Conservation (phyloP, 2,797 vertebrate genomes). For the Fratercula arctica region DNA sequence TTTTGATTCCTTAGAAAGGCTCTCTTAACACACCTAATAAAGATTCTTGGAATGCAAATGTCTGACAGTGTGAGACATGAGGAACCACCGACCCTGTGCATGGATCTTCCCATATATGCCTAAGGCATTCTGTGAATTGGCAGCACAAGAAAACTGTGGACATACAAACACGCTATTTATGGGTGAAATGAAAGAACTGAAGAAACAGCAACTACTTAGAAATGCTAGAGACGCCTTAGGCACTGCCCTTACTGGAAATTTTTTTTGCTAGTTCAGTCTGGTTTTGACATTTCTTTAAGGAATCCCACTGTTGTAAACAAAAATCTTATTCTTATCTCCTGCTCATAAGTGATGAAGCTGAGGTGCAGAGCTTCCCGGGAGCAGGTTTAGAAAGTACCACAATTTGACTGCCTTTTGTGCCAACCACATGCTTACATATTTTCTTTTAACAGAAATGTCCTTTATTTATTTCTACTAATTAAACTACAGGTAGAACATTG, state of each 20-base stretch:
- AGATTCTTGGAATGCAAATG: neutral
- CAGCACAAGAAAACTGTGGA: neutral
- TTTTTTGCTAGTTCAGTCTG: neutral
- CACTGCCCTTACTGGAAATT: neutral
- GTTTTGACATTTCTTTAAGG: neutral
- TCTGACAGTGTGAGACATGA: neutral
- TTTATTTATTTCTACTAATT: neutral
- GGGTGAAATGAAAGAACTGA: neutral
- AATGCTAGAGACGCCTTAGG: neutral
- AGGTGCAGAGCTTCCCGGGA: neutral
- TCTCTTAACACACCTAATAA: neutral
- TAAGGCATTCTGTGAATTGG: neutral
- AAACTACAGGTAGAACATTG: neutral
- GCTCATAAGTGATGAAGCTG: neutral
- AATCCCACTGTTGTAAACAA: neutral
- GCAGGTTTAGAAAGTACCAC: neutral
- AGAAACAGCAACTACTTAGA: neutral
- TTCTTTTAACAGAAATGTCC: neutral
- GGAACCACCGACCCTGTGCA: neutral
- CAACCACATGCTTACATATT: neutral
- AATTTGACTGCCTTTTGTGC: neutral
- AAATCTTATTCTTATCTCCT: neutral
- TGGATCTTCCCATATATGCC: conserved; percentile 6
- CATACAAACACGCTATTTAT: neutral
- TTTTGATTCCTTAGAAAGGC: neutral